Evolutionary conservation across 1,140 invertebrate genomes (phyloP).

Genomic region (Idris sp.): DNA sequence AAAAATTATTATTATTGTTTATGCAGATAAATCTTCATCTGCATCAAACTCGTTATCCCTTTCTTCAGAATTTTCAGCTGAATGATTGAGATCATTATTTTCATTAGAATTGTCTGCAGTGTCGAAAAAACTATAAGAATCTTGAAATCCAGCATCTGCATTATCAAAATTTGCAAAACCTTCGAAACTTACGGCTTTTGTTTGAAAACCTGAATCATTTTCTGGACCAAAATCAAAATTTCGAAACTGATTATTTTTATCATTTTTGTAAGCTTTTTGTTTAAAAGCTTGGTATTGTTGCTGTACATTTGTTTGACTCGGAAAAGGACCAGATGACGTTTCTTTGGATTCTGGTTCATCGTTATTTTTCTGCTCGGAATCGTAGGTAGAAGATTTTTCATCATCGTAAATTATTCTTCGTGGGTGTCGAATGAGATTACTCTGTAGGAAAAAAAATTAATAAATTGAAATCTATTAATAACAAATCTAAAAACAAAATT

Average conservation of each 20-base stretch:
- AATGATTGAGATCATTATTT: slow-evolving; percentile 27
- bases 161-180: slow-evolving; percentile 30
- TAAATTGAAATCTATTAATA: too few species aligned
- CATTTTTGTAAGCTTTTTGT: slow-evolving; percentile 27
- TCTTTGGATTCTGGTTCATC: too few species aligned
- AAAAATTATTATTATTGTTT: slow-evolving; percentile 1
- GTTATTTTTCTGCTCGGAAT: too few species aligned
- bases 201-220: too few species aligned
- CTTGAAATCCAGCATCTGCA: slow-evolving; percentile 11
- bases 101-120: slow-evolving; percentile 22
- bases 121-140: slow-evolving; percentile 15
- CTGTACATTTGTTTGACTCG: slow-evolving; percentile 9
- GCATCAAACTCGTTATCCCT: slow-evolving; percentile 19
- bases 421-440: too few species aligned
- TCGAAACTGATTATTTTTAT: slow-evolving; percentile 22
- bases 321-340: too few species aligned
- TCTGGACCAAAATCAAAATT: slow-evolving; percentile 35
- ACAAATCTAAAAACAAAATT: too few species aligned
- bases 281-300: slow-evolving; percentile 49
- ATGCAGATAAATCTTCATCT: slow-evolving; percentile 50
- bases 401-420: too few species aligned
- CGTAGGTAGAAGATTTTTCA: too few species aligned
- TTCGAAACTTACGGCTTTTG: too few species aligned
- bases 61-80: slow-evolving; percentile 31
- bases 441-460: too few species aligned